Conservation (phyloP, 2,113 vertebrate species). For the Proteles cristata region DNA sequence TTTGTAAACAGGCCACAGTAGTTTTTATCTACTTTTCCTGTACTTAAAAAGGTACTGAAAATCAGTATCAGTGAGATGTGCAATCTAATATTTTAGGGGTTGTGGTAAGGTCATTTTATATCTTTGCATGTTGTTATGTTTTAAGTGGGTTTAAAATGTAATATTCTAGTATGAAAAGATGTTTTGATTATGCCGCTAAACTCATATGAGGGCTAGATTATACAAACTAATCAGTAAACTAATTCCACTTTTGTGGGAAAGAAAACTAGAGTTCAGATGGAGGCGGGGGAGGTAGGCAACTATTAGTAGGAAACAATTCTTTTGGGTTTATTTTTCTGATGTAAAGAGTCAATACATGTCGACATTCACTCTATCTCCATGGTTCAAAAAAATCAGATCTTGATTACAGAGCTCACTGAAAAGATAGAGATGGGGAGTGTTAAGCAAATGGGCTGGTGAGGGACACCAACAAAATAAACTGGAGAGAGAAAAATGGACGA, state of each 20-base stretch:
- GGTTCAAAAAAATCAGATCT: neutral
- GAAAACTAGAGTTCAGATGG: neutral
- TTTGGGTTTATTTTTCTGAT: neutral
- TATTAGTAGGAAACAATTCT: neutral
- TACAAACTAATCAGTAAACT: neutral
- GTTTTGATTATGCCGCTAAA: neutral
- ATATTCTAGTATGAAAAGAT: neutral
- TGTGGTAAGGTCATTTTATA: neutral
- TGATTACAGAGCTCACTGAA: neutral
- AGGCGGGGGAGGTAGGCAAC: neutral
- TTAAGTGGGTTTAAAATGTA: neutral
- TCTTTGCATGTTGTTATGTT: neutral
- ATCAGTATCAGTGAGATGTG: neutral
- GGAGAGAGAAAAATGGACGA: neutral
- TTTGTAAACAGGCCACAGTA: neutral
- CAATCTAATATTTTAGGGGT: neutral
- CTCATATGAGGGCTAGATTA: neutral
- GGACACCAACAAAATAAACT: neutral
- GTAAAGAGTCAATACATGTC: neutral
- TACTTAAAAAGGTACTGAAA: slow-evolving; percentile 19
- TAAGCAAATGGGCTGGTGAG: neutral
- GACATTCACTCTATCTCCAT: neutral
- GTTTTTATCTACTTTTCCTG: slow-evolving; percentile 21
- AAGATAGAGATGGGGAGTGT: neutral
- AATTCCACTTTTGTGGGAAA: neutral